These are phyloP conservation scores for Machaerirhynchus nigripectus DNA, from an alignment of 2,113 vertebrate genomes.

Conservation along the genomic window DNA sequence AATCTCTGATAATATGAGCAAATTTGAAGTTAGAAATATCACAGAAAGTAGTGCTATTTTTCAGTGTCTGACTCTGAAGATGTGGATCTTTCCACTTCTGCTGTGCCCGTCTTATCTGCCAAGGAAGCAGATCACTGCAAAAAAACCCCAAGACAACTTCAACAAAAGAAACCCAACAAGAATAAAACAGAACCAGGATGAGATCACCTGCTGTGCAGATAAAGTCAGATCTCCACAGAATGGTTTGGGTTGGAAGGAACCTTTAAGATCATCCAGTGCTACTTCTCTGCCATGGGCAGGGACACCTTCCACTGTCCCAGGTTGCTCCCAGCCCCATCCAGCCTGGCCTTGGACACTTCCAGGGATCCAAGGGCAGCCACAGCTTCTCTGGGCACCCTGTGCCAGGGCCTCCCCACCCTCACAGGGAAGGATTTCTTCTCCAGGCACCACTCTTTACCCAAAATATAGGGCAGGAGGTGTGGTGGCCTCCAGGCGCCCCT, in stretches of 20 bases:
- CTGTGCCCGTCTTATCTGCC: neutral
- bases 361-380: neutral
- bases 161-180: neutral
- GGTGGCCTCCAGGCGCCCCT: too few species aligned
- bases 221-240: neutral
- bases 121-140: neutral
- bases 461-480: neutral
- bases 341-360: neutral
- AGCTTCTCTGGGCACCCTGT: neutral
- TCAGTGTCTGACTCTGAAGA: neutral
- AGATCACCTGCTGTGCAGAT: neutral
- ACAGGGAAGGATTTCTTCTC: accelerated
- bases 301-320: accelerated
- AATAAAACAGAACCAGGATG: neutral
- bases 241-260: neutral
- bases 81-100: neutral
- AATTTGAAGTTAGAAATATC: neutral
- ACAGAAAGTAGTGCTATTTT: neutral
- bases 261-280: accelerated
- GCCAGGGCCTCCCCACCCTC: neutral
- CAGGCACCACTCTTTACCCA: neutral
- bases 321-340: accelerated
- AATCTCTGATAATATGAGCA: neutral
- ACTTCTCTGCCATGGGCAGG: neutral
- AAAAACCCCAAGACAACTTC: neutral